phyloP scores from a whole-genome alignment of 1,140 invertebrate species.

The Hyphantria cunea region DNA sequence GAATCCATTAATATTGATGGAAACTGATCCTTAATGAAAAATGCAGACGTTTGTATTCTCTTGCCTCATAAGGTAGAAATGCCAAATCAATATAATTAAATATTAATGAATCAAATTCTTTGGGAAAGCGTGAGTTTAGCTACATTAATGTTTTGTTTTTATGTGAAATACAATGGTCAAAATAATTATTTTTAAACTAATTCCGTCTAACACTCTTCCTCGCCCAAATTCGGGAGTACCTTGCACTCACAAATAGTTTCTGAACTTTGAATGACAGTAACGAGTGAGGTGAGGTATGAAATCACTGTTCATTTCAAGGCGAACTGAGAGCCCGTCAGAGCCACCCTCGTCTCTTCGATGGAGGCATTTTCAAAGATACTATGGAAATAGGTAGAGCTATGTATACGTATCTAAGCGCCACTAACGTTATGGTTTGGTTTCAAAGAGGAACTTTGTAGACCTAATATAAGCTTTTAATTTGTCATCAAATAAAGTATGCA shows the following conservation, averaged over 20 bases:
- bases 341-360: constrained; percentile 30
- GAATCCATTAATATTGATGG: constrained; percentile 31
- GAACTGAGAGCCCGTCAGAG: constrained; percentile 19
- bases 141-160: constrained; percentile 3
- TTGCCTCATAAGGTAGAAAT: background rate
- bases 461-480: too few species aligned
- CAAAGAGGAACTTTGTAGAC: background rate
- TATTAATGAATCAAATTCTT: constrained; percentile 4
- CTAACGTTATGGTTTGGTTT: background rate
- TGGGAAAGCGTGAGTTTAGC: background rate
- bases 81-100: background rate
- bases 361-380: constrained; percentile 28
- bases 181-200: too few species aligned
- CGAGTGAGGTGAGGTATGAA: constrained; percentile 32
- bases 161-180: background rate
- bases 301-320: constrained; percentile 38
- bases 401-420: background rate
- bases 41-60: constrained; percentile 19
- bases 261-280: constrained; percentile 35
- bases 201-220: constrained; percentile 19
- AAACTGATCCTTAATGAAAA: constrained; percentile 17
- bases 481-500: too few species aligned
- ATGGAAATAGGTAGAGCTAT: constrained; percentile 18
- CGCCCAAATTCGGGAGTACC: constrained; percentile 21
- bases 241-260: constrained; percentile 33